Evolutionary conservation across 2,113 vertebrate species (phyloP), one percentile per base, ranked within the genome.

Genomic region (Sminthopsis crassicaudata): DNA sequence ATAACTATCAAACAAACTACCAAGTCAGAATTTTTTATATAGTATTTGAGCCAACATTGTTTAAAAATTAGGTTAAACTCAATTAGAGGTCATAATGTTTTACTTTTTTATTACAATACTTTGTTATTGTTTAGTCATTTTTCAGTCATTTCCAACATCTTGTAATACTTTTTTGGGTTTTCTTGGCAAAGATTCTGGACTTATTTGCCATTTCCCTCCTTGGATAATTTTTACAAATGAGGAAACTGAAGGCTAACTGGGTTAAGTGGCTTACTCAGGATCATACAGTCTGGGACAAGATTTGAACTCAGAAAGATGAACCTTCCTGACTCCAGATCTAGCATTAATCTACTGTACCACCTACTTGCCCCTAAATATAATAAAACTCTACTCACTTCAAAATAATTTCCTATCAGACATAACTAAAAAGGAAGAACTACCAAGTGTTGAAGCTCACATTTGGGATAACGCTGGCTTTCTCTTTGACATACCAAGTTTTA

Each of bases 51-150:
- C 57, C 90, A 88, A 42, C 2, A 16, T 23, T 60, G 12, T 67
- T 95, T 93, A 92, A 93, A 26, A 60, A 51, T 91, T n/a, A 46
- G 16, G 2, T 53, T 27, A 93, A 93, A 90, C 95, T 96, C 51
- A 96, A 23, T 91, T 90, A 89, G 91, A 53, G 54, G 46, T 84
- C 89, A 55, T 60, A 89, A 23, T 42, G 27, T 90, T 90, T 91
- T 93, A 57, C 55, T 24, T 57, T 67, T 67, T 67, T 67, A 67
- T 19, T 36, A 19, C 89, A 51, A 52, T 94, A 46, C 91, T 96
- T 54, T 52, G 19, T 88, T 90, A 91, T 53, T 89, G 52, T 92
- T 97, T 76, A 36, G 11, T 36, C 54, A 53, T 50, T 57, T 92
- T 90, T 92, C 53, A 89, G 0, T 89, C 27, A 36, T 12, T 92